A percentile compares a stretch with the other conserved stretches of the same genome.
These are phyloP conservation scores for Neoitamus cyanurus DNA, from an alignment of 2,888 invertebrate species.

Conservation along the genomic window DNA sequence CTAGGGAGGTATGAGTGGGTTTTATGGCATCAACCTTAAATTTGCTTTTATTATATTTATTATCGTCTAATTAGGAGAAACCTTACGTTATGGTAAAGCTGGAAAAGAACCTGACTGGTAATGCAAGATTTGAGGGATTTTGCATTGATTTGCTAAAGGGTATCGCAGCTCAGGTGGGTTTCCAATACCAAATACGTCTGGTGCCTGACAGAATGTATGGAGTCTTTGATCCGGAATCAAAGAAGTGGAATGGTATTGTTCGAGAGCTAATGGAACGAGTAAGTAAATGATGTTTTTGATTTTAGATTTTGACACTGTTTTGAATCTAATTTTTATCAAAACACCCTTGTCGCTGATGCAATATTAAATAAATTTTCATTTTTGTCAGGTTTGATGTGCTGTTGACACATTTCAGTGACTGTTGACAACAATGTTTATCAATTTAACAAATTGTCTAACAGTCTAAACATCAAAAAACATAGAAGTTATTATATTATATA, in stretches of 20 bases:
- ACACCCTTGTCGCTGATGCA: too few species aligned
- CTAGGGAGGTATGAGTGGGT: constrained; percentile 75
- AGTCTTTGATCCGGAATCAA: constrained; percentile 86
- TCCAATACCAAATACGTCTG: constrained; percentile 85
- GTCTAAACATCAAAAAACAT: too few species aligned
- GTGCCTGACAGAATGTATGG: constrained; percentile 92
- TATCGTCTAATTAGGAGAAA: constrained; percentile 74
- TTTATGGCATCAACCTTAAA: background rate
- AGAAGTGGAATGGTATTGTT: constrained; percentile 92
- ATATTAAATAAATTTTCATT: too few species aligned
- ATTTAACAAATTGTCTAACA: too few species aligned
- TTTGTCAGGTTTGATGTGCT: too few species aligned
- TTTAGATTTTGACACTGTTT: background rate
- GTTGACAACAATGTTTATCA: too few species aligned
- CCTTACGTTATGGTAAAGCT: constrained; percentile 93
- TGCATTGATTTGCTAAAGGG: constrained; percentile 88
- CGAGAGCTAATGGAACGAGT: constrained; percentile 88
- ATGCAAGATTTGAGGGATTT: constrained; percentile 89
- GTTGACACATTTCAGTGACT: too few species aligned
- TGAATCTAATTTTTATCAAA: background rate
- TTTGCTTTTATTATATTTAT: background rate
- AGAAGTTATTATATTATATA: too few species aligned
- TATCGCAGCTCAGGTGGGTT: constrained; percentile 86
- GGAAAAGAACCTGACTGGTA: constrained; percentile 86
- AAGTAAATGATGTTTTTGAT: constrained; percentile 56